Evolutionary conservation across 2,888 invertebrate species (phyloP).

Genomic region (Diogma glabrata): DNA sequence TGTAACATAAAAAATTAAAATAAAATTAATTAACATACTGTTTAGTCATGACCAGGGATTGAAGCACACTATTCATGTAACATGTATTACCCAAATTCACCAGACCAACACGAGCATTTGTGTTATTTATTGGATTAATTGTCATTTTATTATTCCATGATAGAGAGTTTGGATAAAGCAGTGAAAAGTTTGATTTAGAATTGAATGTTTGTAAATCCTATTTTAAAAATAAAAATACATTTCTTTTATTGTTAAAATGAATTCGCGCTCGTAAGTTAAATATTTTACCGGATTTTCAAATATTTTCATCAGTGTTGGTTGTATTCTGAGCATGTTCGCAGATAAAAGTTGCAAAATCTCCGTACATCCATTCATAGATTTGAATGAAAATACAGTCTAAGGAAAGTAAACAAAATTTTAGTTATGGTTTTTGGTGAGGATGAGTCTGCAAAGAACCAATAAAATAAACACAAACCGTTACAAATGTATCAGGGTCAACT

Average conservation of each 20-base stretch:
- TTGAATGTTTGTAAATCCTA: slow-evolving; percentile 2
- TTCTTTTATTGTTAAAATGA: no score
- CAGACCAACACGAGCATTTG: slow-evolving; percentile 49
- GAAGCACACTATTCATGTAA: slow-evolving; percentile 80
- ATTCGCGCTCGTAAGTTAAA: no score
- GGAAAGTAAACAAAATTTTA: no score
- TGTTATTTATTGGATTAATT: slow-evolving; percentile 22
- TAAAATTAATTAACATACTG: slow-evolving; percentile 40
- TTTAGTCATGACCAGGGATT: slow-evolving; percentile 71
- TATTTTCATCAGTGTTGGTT: no score
- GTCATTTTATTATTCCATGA: slow-evolving; percentile 29
- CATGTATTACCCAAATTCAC: slow-evolving; percentile 79
- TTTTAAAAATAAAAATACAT: slow-evolving; percentile 28
- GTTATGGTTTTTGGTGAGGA: no score
- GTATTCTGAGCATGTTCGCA: no score
- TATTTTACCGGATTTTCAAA: no score
- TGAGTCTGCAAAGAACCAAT: no score
- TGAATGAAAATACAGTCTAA: no score
- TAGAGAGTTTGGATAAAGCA: slow-evolving; percentile 35
- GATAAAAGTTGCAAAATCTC: no score
- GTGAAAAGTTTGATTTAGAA: slow-evolving; percentile 9
- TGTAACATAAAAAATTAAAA: not conserved
- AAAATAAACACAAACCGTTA: not conserved
- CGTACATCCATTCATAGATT: no score
- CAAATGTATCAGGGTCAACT: slow-evolving; percentile 32